phyloP scores from a whole-genome alignment of 2,797 vertebrate genomes.

The Propithecus perrieri region DNA sequence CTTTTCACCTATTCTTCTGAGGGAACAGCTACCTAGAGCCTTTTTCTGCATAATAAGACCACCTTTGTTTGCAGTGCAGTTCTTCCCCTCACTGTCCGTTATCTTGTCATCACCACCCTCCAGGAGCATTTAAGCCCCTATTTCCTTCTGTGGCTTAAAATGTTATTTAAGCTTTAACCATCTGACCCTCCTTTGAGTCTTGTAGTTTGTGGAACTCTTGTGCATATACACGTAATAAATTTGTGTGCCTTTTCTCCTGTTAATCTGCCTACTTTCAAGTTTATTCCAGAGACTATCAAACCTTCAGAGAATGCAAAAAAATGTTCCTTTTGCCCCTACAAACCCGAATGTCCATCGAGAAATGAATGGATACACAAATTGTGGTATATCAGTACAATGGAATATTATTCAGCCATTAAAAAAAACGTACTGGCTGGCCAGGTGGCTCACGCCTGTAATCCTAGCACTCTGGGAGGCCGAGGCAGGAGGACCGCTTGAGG shows the following conservation, averaged over 20 bases:
- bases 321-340: background rate
- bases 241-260: background rate
- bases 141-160: background rate
- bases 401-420: background rate
- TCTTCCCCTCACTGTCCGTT: background rate
- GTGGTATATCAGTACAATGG: background rate
- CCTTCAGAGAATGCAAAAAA: background rate
- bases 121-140: background rate
- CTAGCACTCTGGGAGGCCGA: no score
- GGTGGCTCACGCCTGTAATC: background rate
- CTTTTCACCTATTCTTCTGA: background rate
- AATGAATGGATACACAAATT: background rate
- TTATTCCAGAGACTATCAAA: background rate
- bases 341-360: background rate
- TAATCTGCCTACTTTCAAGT: background rate
- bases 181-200: background rate
- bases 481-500: background rate
- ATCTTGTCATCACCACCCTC: background rate
- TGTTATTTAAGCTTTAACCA: background rate
- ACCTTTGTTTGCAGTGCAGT: background rate
- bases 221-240: background rate
- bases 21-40: background rate
- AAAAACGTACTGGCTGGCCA: background rate
- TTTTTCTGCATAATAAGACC: background rate
- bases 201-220: background rate